Conservation (phyloP, 2,888 invertebrate species). For the Zonitis immaculata region DNA sequence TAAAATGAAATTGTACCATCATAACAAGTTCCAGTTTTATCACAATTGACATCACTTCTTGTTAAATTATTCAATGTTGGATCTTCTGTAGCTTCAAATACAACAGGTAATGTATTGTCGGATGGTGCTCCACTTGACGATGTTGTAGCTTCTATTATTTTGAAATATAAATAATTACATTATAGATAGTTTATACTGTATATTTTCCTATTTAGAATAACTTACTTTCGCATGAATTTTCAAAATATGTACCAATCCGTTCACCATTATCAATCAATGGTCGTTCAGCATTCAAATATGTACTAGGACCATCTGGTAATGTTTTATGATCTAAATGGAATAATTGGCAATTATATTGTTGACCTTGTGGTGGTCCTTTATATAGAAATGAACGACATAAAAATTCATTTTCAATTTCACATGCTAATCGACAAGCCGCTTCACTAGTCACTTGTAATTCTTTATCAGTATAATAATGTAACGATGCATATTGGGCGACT, state of each 20-base stretch:
- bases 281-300: slow-evolving; percentile 83
- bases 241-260: slow-evolving; percentile 82
- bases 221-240: slow-evolving; percentile 88
- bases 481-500: slow-evolving; percentile 84
- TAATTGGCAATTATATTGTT: slow-evolving; percentile 85
- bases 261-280: slow-evolving; percentile 90
- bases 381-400: slow-evolving; percentile 80
- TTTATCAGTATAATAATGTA: slow-evolving; percentile 92
- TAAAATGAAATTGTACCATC: too few species aligned
- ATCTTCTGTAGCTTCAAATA: slow-evolving; percentile 74
- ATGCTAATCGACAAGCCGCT: slow-evolving; percentile 82
- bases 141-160: slow-evolving; percentile 26
- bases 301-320: slow-evolving; percentile 86
- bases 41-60: slow-evolving; percentile 80
- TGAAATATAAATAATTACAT: slow-evolving; percentile 4
- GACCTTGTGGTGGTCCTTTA: slow-evolving; percentile 61
- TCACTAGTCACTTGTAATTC: slow-evolving; percentile 87
- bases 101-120: slow-evolving; percentile 64
- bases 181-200: too few species aligned
- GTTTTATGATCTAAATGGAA: slow-evolving; percentile 92
- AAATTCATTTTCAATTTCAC: slow-evolving; percentile 90
- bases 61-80: slow-evolving; percentile 68
- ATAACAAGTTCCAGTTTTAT: slow-evolving; percentile 91
- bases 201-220: too few species aligned
- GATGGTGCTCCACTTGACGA: slow-evolving; percentile 40